phyloP scores from a whole-genome alignment of 2,888 invertebrate species.

The Periphyllus acericola region DNA sequence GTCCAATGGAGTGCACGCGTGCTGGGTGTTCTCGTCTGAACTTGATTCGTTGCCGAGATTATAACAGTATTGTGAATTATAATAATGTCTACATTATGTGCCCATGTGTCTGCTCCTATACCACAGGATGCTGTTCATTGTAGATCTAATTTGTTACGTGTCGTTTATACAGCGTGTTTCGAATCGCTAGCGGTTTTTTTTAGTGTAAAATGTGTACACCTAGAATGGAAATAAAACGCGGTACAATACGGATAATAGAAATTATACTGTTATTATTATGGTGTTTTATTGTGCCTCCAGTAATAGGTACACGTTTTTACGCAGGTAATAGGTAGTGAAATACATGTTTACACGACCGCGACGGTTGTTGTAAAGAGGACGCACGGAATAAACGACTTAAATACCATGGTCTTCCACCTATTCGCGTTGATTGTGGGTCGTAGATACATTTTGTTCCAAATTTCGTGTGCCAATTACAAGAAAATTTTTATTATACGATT shows the following conservation, averaged over 20 bases:
- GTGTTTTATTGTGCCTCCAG: too few relatives aligned
- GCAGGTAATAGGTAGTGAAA: neutral
- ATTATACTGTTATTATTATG: too few relatives aligned
- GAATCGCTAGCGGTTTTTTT: neutral
- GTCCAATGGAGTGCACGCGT: neutral
- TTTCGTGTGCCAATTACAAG: neutral
- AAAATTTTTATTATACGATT: neutral
- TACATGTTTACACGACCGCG: neutral
- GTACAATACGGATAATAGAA: too few relatives aligned
- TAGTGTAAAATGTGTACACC: neutral
- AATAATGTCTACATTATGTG: neutral
- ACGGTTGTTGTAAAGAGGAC: neutral
- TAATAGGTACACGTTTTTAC: neutral
- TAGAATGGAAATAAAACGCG: too few relatives aligned
- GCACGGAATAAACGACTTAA: neutral
- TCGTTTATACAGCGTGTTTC: neutral
- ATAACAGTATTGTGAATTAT: neutral
- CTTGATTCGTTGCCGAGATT: neutral
- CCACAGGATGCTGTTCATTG: constrained; percentile 32
- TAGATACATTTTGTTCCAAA: neutral
- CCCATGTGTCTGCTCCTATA: neutral
- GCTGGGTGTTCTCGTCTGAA: neutral
- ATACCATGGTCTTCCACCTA: neutral
- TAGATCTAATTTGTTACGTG: constrained; percentile 17
- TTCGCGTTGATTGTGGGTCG: neutral